phyloP scores from a whole-genome alignment of 1,140 invertebrate genomes.

The Globodera ellingtonae region DNA sequence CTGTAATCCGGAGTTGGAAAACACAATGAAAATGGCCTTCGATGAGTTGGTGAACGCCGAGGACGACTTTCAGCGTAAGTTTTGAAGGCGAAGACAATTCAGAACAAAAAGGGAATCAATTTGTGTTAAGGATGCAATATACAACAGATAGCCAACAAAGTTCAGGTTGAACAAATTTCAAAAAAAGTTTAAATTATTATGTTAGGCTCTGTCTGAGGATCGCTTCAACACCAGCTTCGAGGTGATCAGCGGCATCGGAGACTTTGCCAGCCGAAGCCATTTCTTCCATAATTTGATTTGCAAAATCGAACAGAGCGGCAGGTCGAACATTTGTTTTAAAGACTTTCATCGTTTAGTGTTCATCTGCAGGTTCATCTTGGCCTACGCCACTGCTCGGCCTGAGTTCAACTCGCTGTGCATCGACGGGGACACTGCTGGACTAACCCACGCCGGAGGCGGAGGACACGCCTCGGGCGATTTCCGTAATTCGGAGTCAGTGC shows the following conservation, averaged over 20 bases:
- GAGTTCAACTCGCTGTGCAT: slow-evolving; percentile 2
- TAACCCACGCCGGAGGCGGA: neutral
- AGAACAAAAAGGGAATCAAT: neutral
- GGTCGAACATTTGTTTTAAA: slow-evolving; percentile 8
- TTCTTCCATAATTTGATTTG: slow-evolving; percentile 49
- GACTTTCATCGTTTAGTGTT: neutral
- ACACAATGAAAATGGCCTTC: slow-evolving; percentile 39
- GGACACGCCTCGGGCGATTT: neutral
- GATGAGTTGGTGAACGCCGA: slow-evolving; percentile 17
- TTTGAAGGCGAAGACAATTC: neutral
- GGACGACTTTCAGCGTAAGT: slow-evolving; percentile 9
- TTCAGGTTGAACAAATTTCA: slow-evolving; percentile 30
- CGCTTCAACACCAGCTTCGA: slow-evolving; percentile 56
- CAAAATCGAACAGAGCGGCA: slow-evolving; percentile 45
- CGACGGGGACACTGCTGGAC: neutral
- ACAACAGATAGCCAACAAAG: slow-evolving; percentile 42
- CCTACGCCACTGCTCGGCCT: slow-evolving; percentile 44
- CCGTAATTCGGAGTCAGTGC: slow-evolving; percentile 15
- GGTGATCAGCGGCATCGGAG: slow-evolving; percentile 44
- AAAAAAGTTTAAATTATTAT: slow-evolving; percentile 9
- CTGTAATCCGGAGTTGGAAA: slow-evolving; percentile 45
- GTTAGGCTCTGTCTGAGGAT: slow-evolving; percentile 29
- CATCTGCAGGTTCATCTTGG: slow-evolving; percentile 42
- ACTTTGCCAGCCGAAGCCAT: slow-evolving; percentile 48
- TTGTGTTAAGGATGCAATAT: slow-evolving; percentile 38